Conservation (phyloP, 2,797 vertebrate genomes). For the Podarcis lilfordi region DNA sequence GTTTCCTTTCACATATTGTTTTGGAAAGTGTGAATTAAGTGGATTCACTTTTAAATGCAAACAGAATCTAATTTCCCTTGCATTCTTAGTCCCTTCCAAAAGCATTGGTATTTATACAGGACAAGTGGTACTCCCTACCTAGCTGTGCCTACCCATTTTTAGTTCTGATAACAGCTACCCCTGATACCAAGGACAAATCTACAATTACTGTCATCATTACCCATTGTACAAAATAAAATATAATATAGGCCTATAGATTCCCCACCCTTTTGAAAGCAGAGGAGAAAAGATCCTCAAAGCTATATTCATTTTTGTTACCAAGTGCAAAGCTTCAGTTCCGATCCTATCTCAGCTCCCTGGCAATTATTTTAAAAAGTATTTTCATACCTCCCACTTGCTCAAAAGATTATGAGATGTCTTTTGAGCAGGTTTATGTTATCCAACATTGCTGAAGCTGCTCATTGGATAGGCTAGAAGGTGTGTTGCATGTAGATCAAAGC, state of each 20-base stretch:
- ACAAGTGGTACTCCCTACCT: background rate
- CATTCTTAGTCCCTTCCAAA: too few relatives aligned
- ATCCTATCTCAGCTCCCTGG: background rate
- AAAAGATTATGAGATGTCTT: fast-evolving
- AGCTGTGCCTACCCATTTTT: background rate
- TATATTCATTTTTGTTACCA: constrained; percentile 25
- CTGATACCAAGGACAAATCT: background rate
- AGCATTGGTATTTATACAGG: background rate
- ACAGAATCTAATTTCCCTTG: too few relatives aligned
- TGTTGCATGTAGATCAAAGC: constrained; percentile 22
- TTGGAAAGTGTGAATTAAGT: too few relatives aligned
- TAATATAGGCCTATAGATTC: background rate
- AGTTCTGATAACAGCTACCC: background rate
- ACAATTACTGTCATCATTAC: background rate
- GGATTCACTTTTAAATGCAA: too few relatives aligned
- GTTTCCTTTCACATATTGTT: too few relatives aligned
- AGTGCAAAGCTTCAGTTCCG: fast-evolving
- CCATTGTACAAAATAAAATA: too few relatives aligned
- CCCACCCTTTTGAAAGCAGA: background rate
- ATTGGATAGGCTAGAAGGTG: constrained; percentile 23
- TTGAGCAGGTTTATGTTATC: background rate
- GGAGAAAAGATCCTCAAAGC: background rate
- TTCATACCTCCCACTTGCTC: background rate
- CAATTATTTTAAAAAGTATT: background rate
- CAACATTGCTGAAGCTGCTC: background rate